Evolutionary conservation across 2,113 vertebrate genomes (phyloP).

Genomic region (Gallinago jamesoni): DNA sequence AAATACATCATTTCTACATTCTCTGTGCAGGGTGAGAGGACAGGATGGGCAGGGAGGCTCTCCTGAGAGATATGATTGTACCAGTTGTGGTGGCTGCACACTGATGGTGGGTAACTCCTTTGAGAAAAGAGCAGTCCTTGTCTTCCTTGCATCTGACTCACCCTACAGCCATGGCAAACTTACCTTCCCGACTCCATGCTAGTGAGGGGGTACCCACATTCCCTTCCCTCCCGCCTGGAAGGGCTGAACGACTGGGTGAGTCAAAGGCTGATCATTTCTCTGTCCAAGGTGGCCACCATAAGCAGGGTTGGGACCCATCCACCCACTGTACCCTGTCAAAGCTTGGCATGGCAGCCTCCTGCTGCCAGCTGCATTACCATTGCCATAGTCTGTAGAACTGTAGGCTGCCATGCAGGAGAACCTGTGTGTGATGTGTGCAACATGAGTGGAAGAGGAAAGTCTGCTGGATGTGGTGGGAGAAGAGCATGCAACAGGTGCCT

Average conservation of each 20-base stretch:
- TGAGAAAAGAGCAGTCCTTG: not conserved
- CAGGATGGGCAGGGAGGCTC: not conserved
- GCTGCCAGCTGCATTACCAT: not conserved
- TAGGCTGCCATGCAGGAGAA: not conserved
- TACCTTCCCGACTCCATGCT: not conserved
- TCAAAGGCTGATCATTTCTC: not conserved
- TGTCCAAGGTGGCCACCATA: not conserved
- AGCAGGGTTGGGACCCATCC: not conserved
- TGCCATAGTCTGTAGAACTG: not conserved
- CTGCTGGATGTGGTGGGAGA: not conserved
- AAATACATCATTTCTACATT: not conserved
- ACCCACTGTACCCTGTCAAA: not conserved
- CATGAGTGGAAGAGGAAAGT: not conserved
- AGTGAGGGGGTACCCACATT: not conserved
- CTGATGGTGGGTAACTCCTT: not conserved
- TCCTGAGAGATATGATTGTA: not conserved
- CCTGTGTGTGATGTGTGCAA: not conserved
- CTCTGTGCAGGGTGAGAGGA: not conserved
- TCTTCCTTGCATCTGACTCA: not conserved
- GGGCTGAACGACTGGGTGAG: not conserved
- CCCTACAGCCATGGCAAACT: not conserved
- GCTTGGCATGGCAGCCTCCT: not conserved
- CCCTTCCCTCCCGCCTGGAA: not conserved
- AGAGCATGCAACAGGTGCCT: not conserved
- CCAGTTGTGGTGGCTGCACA: not conserved